Base-by-base conservation (phyloP, 2,888 invertebrate species). In the Melanostoma scalare region DNA sequence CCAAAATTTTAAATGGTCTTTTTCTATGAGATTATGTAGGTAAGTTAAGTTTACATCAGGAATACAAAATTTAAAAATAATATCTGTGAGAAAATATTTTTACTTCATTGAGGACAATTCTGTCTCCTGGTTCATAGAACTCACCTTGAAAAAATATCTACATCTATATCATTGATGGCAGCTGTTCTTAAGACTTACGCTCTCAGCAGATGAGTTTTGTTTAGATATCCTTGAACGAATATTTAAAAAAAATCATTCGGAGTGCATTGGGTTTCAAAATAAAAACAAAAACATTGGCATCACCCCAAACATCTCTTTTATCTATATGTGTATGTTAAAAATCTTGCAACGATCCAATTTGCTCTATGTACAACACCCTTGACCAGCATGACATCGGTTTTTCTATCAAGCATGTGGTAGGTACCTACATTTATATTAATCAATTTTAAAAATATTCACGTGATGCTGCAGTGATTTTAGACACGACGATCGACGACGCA, bases 391-490 rank as follows among this genome's bases (percentile, higher is more conserved):
- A 63, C 63, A 63, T 50, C 63, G 63, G 50, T 50, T 63, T 63
- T 63, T 10, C 38, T 63, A 48, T 50, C 60, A 31, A 50, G 30
- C 20, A 38, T 20, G 20, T 20, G 20, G 20, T 20, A 20, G 20
- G 20, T 20, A 20, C 20, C 20, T 20, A 20, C 20, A 20, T 20
- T 40, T 40, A 35, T 38, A 50, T 50, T 38, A 30, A 58, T 69
- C 56, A n/a, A 69, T 58, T 71, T 58, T 10, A 38, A 58, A 56
- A 3, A 52, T 40, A 69, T 69, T 69, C 69, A 71, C 69, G 69
- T 71, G 69, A 50, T 71, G 31, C 3, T 40, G 20, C 4, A 10
- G 69, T 71, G 69, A 71, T 71, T 60, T 33, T 5, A 60, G 30
- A 38, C 48, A 35, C n/a, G 36, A n/a, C 2, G 3, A 52, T 33